phyloP scores from a whole-genome alignment of 1,140 invertebrate species.

The Atta cephalotes region DNA sequence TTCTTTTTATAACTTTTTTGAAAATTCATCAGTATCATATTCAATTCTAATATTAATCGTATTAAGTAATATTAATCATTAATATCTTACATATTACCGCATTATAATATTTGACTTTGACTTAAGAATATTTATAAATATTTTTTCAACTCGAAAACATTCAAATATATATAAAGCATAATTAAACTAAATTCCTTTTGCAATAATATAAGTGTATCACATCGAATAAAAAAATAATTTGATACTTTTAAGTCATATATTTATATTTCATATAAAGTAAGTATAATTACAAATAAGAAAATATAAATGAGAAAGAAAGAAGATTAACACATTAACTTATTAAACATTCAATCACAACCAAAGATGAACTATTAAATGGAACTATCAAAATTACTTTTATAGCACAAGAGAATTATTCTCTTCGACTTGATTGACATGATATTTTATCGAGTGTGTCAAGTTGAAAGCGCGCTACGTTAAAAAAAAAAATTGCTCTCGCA shows the following conservation, averaged over 20 bases:
- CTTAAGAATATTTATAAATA: neutral
- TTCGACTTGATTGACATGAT: neutral
- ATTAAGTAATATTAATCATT: neutral
- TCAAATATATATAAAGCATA: neutral
- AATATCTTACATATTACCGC: neutral
- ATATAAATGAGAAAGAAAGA: neutral
- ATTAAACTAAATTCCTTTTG: neutral
- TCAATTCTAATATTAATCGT: neutral
- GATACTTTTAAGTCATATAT: neutral
- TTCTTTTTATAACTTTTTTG: neutral
- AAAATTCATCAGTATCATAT: neutral
- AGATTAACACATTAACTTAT: neutral
- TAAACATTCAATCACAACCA: neutral
- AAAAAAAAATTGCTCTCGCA: slow-evolving; percentile 16
- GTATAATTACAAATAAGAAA: neutral
- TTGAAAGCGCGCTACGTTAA: neutral
- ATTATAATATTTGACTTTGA: neutral
- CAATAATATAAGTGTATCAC: neutral
- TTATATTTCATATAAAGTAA: neutral
- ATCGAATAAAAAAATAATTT: neutral
- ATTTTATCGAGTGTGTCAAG: neutral
- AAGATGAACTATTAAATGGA: neutral
- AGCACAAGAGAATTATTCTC: neutral
- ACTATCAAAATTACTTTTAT: neutral
- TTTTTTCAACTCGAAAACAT: neutral